These are phyloP conservation scores for Campoplex nolae DNA, from an alignment of 2,888 invertebrate genomes.

Conservation along the genomic window DNA sequence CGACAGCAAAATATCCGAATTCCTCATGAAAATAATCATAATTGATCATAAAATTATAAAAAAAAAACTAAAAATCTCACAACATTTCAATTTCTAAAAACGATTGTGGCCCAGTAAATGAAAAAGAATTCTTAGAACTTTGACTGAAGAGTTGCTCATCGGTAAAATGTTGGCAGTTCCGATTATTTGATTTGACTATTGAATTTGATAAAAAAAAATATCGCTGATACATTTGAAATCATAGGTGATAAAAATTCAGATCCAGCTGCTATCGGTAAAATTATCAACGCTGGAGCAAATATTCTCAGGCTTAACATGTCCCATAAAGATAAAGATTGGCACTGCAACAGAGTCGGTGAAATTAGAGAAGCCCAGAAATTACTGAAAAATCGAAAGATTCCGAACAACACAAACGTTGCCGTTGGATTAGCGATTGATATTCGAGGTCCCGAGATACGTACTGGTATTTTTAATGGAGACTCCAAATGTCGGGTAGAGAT, in stretches of 20 bases:
- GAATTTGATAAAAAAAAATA: not conserved
- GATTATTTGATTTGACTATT: not conserved
- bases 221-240: not conserved
- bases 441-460: slow-evolving; percentile 76
- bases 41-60: too few relatives aligned
- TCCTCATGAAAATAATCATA: too few relatives aligned
- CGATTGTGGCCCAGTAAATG: too few relatives aligned
- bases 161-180: not conserved
- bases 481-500: slow-evolving; percentile 66
- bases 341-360: slow-evolving; percentile 69
- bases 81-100: not conserved
- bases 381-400: not conserved
- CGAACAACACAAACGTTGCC: slow-evolving; percentile 8
- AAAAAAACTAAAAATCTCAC: not conserved
- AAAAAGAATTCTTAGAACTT: not conserved
- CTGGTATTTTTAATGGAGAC: slow-evolving; percentile 73
- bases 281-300: slow-evolving; percentile 73
- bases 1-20: too few relatives aligned
- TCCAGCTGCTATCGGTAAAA: slow-evolving; percentile 69
- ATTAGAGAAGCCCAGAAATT: slow-evolving; percentile 70
- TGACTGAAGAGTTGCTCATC: too few relatives aligned
- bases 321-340: slow-evolving; percentile 72
- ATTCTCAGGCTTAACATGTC: slow-evolving; percentile 74
- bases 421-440: slow-evolving; percentile 73
- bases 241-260: slow-evolving; percentile 71